A percentile compares a stretch with the other conserved stretches of the same genome.
phyloP scores from a whole-genome alignment of 2,888 invertebrate species.

The Camponotus fellah region DNA sequence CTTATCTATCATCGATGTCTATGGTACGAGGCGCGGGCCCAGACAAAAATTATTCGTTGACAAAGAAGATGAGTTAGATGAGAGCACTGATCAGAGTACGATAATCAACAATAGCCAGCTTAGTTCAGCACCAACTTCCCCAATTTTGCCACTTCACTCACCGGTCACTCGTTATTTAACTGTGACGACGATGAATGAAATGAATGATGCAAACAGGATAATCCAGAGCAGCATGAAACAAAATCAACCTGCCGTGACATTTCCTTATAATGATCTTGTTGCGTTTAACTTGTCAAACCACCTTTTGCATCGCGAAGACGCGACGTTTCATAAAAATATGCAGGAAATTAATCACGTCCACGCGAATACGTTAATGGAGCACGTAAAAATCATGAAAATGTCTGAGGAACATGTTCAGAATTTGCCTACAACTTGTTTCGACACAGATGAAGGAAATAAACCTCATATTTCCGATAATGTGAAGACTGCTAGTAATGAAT shows the following conservation, averaged over 20 bases:
- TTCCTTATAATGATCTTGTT: constrained; percentile 34
- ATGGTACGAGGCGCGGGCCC: constrained; percentile 95
- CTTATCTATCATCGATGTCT: constrained; percentile 95
- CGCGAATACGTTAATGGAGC: not conserved
- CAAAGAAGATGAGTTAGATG: constrained; percentile 42
- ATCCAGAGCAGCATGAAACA: not conserved
- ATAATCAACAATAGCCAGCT: constrained; percentile 8
- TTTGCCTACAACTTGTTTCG: not conserved
- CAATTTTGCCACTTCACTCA: not conserved
- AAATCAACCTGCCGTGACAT: not conserved
- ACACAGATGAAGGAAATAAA: not conserved
- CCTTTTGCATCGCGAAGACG: not conserved
- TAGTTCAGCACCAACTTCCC: not conserved
- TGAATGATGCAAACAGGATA: constrained; percentile 5
- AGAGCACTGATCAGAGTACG: not conserved
- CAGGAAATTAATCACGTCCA: not conserved
- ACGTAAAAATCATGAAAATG: not conserved
- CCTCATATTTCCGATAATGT: not conserved
- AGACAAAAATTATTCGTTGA: constrained; percentile 87
- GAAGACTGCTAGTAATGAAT: not conserved
- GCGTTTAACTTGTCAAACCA: constrained; percentile 27
- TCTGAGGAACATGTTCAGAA: not conserved
- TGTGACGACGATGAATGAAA: not conserved
- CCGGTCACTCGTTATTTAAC: not conserved
- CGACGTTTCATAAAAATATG: not conserved